phyloP scores from a whole-genome alignment of 1,140 invertebrate genomes.

The honey bee (Apis mellifera) region DNA sequence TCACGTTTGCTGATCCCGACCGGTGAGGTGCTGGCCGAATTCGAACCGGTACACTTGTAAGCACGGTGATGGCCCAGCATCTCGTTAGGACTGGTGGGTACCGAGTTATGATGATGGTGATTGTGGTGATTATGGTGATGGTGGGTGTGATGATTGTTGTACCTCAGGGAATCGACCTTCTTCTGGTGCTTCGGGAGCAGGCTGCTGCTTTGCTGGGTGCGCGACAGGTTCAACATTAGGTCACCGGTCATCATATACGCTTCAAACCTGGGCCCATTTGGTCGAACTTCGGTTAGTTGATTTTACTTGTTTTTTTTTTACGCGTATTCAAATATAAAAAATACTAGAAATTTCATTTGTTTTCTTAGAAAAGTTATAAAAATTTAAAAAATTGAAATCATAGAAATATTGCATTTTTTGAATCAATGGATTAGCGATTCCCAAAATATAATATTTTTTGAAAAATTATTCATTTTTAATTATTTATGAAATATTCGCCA shows the following conservation, averaged over 20 bases:
- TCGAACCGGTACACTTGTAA: conserved; percentile 80
- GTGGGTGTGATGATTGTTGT: conserved; percentile 79
- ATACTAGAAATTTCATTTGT: too few species aligned
- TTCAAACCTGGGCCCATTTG: conserved; percentile 85
- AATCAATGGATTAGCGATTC: too few species aligned
- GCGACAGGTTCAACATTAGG: conserved; percentile 94
- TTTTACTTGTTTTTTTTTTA: too few species aligned
- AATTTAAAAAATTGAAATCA: too few species aligned
- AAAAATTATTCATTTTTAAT: too few species aligned
- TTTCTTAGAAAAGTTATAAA: too few species aligned
- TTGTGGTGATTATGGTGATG: conserved; percentile 81
- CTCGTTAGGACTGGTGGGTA: conserved; percentile 91
- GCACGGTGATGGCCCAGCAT: conserved; percentile 80
- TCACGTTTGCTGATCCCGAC: conserved; percentile 81
- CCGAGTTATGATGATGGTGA: conserved; percentile 85
- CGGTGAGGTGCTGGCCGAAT: conserved; percentile 82
- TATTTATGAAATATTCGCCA: too few species aligned
- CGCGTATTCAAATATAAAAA: too few species aligned
- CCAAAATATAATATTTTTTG: too few species aligned
- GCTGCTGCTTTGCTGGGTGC: conserved; percentile 86
- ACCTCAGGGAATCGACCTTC: conserved; percentile 83
- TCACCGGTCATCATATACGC: conserved; percentile 99
- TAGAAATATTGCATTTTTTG: too few species aligned
- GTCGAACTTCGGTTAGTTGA: too few species aligned
- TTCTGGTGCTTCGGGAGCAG: conserved; percentile 85